Conservation (phyloP, 2,888 invertebrate species). For the Steinernema carpocapsae region DNA sequence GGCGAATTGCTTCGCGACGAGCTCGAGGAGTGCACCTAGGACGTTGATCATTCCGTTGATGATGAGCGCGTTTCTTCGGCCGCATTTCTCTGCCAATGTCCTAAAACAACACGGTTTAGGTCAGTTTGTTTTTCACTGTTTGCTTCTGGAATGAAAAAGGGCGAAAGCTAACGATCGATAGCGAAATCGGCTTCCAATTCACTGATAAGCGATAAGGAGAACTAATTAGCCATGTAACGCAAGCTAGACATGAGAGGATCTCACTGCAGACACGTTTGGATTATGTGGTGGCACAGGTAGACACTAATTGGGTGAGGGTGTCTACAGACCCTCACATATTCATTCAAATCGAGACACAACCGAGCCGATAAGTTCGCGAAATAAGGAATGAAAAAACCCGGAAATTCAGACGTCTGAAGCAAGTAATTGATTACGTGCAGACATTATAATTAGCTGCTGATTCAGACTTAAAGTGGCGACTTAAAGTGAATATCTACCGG, state of each 20-base stretch:
- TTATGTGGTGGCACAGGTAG: no score
- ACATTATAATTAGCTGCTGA: no score
- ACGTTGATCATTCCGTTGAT: slow-evolving; percentile 68
- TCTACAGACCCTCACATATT: no score
- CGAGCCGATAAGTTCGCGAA: no score
- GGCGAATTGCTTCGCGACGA: slow-evolving; percentile 66
- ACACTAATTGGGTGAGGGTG: no score
- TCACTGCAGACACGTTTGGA: no score
- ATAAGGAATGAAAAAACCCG: neutral
- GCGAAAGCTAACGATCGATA: neutral
- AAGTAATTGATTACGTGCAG: no score
- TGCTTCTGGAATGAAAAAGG: neutral
- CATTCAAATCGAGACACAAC: no score
- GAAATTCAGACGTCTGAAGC: neutral
- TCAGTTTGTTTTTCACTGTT: neutral
- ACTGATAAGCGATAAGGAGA: slow-evolving; percentile 25
- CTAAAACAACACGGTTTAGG: slow-evolving; percentile 40
- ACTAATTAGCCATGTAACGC: slow-evolving; percentile 4
- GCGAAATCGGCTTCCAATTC: neutral
- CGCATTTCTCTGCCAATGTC: slow-evolving; percentile 70
- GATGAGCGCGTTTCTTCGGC: slow-evolving; percentile 67
- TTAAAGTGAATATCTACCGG: no score
- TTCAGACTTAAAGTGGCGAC: no score
- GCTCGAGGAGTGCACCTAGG: slow-evolving; percentile 69
- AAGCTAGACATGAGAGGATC: neutral